Conservation (phyloP, 2,797 vertebrate genomes). For the Spinus pinus region DNA sequence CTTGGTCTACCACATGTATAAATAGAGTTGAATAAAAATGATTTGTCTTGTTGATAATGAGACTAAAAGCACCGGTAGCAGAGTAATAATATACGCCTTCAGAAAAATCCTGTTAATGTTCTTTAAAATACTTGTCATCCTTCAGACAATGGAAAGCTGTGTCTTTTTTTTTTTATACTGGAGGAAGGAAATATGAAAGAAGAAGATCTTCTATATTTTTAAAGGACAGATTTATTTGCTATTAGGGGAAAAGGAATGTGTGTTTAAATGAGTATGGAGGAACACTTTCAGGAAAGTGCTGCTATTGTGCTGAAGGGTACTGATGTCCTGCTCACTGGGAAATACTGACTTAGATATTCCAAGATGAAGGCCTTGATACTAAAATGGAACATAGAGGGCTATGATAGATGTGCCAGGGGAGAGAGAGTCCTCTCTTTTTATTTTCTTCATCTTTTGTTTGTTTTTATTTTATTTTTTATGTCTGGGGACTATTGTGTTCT, state of each 20-base stretch:
- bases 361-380: background rate
- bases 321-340: background rate
- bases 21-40: slow-evolving; percentile 45
- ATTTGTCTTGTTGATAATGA: slow-evolving; percentile 38
- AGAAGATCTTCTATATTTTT: background rate
- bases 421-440: background rate
- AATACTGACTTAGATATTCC: background rate
- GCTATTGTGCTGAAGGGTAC: background rate
- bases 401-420: background rate
- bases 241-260: background rate
- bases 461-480: background rate
- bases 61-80: slow-evolving; percentile 35
- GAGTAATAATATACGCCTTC: background rate
- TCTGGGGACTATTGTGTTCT: background rate
- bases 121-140: background rate
- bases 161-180: background rate
- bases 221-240: background rate
- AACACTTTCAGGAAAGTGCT: background rate
- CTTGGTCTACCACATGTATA: slow-evolving; percentile 40
- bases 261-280: background rate
- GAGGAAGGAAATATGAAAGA: background rate
- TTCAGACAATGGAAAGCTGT: background rate
- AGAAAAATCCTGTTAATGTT: background rate
- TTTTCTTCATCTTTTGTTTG: background rate
- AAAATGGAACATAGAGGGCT: background rate